Percentiles rank a stretch among this genome's conserved stretches.
Evolutionary conservation across 2,888 invertebrate species (phyloP).

Genomic region (Leptodirus hochenwartii): DNA sequence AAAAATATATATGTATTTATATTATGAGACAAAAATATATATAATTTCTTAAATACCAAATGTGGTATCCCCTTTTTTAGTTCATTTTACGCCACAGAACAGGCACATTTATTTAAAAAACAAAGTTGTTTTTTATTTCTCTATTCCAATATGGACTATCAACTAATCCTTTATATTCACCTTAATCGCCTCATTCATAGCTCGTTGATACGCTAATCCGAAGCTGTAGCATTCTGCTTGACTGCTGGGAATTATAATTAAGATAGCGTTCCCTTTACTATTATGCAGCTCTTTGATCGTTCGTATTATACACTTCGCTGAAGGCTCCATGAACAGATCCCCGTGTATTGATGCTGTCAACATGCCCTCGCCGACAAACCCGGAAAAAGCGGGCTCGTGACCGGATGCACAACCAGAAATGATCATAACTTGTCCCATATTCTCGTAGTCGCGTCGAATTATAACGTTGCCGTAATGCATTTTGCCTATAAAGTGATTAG

Average conservation of each 20-base stretch:
- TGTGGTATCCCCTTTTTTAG: too few relatives aligned
- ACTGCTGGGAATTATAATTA: conserved; percentile 58
- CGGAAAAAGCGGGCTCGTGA: conserved; percentile 50
- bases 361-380: conserved; percentile 63
- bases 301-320: conserved; percentile 18
- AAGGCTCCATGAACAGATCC: conserved; percentile 19
- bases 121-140: too few relatives aligned
- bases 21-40: too few relatives aligned
- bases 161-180: too few relatives aligned
- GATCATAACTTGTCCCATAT: conserved; percentile 29
- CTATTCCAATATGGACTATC: too few relatives aligned
- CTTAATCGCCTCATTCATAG: conserved; percentile 36
- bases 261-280: conserved; percentile 36
- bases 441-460: conserved; percentile 20
- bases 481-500: too few relatives aligned
- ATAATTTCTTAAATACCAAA: too few relatives aligned
- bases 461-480: conserved; percentile 24
- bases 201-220: conserved; percentile 61
- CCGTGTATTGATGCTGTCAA: conserved; percentile 55
- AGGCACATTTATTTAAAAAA: too few relatives aligned
- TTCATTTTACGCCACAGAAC: too few relatives aligned
- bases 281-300: conserved; percentile 22
- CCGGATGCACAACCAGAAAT: conserved; percentile 72
- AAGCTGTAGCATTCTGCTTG: conserved; percentile 67
- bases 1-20: too few relatives aligned